phyloP scores from a whole-genome alignment of 2,113 vertebrate species.

The Daubentonia madagascariensis region DNA sequence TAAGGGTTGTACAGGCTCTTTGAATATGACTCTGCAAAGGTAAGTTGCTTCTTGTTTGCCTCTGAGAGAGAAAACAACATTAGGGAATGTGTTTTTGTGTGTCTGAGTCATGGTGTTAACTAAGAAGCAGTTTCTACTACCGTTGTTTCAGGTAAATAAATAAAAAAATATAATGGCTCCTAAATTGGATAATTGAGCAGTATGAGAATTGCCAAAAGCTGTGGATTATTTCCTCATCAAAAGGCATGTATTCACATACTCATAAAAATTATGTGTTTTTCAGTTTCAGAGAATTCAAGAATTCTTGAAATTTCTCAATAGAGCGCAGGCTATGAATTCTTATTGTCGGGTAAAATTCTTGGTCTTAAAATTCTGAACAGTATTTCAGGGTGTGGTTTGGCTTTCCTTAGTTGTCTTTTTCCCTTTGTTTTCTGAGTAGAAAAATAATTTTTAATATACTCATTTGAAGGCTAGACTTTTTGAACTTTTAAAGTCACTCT shows the following conservation, averaged over 20 bases:
- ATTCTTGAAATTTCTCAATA: constrained; percentile 11
- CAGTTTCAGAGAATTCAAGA: neutral
- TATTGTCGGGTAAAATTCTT: neutral
- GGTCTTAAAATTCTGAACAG: neutral
- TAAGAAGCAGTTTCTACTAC: neutral
- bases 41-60: constrained; percentile 77
- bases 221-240: neutral
- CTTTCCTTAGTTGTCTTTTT: neutral
- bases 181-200: neutral
- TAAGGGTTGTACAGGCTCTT: constrained; percentile 92
- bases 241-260: neutral
- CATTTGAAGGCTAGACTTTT: neutral
- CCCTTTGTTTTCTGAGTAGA: neutral
- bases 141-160: neutral
- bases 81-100: neutral
- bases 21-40: constrained; percentile 95
- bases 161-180: neutral
- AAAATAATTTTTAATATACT: neutral
- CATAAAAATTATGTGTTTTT: neutral
- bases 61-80: neutral
- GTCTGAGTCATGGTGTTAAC: neutral
- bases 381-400: neutral
- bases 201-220: neutral
- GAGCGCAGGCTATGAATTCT: neutral
- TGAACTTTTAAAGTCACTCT: neutral